Evolutionary conservation across 2,888 invertebrate species (phyloP), one percentile per base, ranked within the genome.

Genomic region (Eupithecia tripunctaria): DNA sequence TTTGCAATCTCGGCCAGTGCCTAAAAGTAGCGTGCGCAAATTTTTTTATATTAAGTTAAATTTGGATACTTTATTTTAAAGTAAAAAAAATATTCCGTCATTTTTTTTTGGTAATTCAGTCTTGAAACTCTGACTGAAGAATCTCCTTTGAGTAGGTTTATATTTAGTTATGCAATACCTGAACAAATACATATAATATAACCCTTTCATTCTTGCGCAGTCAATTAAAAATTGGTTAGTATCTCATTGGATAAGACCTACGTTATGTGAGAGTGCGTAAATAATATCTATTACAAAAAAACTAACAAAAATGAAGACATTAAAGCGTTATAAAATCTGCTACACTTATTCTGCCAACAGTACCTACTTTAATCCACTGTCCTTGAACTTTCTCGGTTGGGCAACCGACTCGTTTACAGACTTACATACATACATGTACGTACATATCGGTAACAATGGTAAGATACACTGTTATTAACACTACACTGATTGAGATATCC

Each of bases 371-470:
- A 74, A 73, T 63, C 38, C 59, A 66, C 27, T 32, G 79, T 69
- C 83, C 83, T 82, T 83, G 83, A 83, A 81, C 82, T 82, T 82
- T 81, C 77, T 67, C 73, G 59, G 74, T 82, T 83, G 78, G 73
- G 79, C 77, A 82, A 82, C 78, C 74, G 70, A 65, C 71, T 41
- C 51, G 32, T 63, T n/a, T 71, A 80, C 70, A 70, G 59, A 78
- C 67, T 68, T 65, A 72, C 69, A 67, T 62, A 71, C 65, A 38
- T 70, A 60, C 21, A 59, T 36, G 43, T 64, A 74, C 71, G 63
- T 73, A 47, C 64, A 60, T 76, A 76, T 70, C 67, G 70, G 70
- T 77, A 76, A 79, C 79, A 79, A 79, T 71, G 74, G 51, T 76
- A 77, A 67, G 70, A 72, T 76, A 73, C 68, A 43, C 64, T 76